Conservation (phyloP, 1,140 invertebrate species). For the Atta cephalotes region DNA sequence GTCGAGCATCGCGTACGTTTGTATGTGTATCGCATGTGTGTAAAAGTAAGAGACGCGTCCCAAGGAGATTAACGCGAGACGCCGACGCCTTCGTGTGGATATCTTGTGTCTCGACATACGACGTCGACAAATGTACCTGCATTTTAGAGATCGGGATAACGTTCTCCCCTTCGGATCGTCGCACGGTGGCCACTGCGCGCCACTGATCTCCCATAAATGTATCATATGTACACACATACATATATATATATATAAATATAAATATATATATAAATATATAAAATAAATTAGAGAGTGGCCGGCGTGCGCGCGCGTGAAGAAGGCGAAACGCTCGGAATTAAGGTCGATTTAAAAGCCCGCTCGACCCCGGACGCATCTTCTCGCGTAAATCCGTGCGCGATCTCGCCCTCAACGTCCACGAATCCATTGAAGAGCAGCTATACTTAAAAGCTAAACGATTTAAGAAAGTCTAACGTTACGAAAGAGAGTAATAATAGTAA, state of each 20-base stretch:
- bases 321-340: conserved; percentile 55
- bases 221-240: conserved; percentile 64
- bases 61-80: conserved; percentile 45
- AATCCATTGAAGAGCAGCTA: conserved; percentile 70
- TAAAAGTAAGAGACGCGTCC: conserved; percentile 4
- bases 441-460: conserved; percentile 73
- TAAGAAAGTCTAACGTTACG: conserved; percentile 66
- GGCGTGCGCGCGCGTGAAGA: conserved; percentile 63
- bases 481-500: conserved; percentile 63
- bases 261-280: conserved; percentile 49
- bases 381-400: conserved; percentile 70
- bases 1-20: not conserved
- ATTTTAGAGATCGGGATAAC: conserved; percentile 75
- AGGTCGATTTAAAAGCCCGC: conserved; percentile 53
- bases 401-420: conserved; percentile 74
- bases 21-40: not conserved
- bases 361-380: conserved; percentile 66
- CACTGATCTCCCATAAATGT: conserved; percentile 79
- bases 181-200: conserved; percentile 67
- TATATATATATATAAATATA: conserved; percentile 46
- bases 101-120: conserved; percentile 64
- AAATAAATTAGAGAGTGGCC: conserved; percentile 69
- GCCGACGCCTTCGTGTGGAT: conserved; percentile 43
- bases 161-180: conserved; percentile 67
- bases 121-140: conserved; percentile 77